Evolutionary conservation across 2,797 vertebrate genomes (phyloP), one percentile per base, ranked within the genome.

Genomic region (Darevskia mixta): DNA sequence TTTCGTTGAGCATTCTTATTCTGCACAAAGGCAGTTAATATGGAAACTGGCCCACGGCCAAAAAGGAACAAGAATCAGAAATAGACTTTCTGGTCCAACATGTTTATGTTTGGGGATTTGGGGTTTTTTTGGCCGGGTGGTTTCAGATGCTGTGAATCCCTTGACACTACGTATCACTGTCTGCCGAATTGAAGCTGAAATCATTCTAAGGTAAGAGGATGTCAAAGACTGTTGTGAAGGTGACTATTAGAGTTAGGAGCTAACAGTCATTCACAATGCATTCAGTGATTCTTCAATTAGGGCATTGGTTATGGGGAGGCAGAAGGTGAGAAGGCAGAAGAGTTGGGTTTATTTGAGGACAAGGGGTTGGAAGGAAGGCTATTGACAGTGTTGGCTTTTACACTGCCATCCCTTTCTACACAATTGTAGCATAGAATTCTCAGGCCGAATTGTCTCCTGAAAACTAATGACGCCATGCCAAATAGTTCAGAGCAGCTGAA

Each of bases 401-500:
- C 73, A n/a, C 3, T 0, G 38, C 75, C 87, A 49, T 25, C 80
- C 18, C 38, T 81, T 90, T 90, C 73, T 72, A 79, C 45, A 90
- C 85, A 80, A 79, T 38, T n/a, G 0, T 87, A 86, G 87, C 86
- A 89, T 0, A 88, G 79, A 41, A 90, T 88, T 87, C 87, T 79
- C 88, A 86, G 79, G 27, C 79, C 20, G 18, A 85, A 76, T 13
- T 58, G 80, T 88, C 92, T 83, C 89, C 75, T 87, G 72, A 38
- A 88, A 43, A 55, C 8, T 76, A 43, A 64, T 91, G 93, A 92
- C 81, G 66, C 0, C 0, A 35, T 86, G 92, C 94, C 95, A 94
- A 90, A 72, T 23, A 87, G 79, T 90, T 94, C 85, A 86, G 95
- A 93, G 94, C 95, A 95, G 94, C 93, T 95, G 95, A 95, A 93